These are phyloP conservation scores for Protobothrops mucrosquamatus DNA, from an alignment of 2,113 vertebrate species.

Conservation along the genomic window DNA sequence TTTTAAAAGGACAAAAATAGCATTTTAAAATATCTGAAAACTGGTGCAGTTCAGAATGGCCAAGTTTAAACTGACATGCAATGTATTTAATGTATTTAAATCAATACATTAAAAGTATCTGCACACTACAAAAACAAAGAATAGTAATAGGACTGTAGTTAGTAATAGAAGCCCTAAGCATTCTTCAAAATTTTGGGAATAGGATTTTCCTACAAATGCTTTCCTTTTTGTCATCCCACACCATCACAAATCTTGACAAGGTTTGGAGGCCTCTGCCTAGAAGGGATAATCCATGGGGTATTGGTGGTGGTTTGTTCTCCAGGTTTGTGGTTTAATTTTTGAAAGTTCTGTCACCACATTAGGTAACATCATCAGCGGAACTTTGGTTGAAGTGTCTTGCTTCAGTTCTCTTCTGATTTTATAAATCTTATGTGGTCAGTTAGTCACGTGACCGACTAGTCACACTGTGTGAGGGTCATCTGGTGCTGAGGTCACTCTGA, in stretches of 20 bases:
- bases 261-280: neutral
- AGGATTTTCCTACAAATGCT: neutral
- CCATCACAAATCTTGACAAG: neutral
- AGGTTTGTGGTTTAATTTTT: too few relatives aligned
- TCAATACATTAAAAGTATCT: neutral
- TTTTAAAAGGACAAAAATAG: slow-evolving; percentile 13
- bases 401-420: too few relatives aligned
- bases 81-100: neutral
- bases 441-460: too few relatives aligned
- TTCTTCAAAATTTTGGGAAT: neutral
- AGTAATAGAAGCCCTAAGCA: neutral
- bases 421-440: too few relatives aligned
- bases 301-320: too few relatives aligned
- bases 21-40: neutral
- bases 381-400: too few relatives aligned
- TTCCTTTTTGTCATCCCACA: neutral
- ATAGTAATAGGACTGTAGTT: neutral
- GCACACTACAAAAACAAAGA: neutral
- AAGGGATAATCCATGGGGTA: neutral
- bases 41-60: neutral
- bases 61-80: slow-evolving; percentile 10
- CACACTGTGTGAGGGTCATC: too few relatives aligned
- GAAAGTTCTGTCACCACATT: too few relatives aligned
- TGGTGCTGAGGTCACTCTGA: too few relatives aligned
- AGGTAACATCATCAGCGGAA: too few relatives aligned